Percentiles rank a stretch among this genome's conserved stretches.
These are phyloP conservation scores for Anas flavirostris DNA, from an alignment of 2,797 vertebrate species.

Conservation along the genomic window DNA sequence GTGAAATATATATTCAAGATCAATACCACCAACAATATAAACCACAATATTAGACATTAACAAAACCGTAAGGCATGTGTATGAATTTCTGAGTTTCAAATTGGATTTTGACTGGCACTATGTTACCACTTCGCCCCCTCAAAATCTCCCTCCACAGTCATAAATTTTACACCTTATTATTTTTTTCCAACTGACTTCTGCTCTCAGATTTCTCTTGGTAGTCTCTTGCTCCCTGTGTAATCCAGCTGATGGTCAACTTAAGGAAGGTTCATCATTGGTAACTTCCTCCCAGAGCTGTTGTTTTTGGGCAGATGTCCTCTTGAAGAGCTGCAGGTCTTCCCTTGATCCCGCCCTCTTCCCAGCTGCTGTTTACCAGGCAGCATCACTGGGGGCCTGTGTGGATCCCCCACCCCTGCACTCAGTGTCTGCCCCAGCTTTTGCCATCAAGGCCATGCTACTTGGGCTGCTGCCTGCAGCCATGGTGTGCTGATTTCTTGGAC, in stretches of 20 bases:
- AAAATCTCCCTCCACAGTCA: neutral
- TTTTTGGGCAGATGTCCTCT: neutral
- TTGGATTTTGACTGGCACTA: neutral
- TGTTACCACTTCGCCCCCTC: neutral
- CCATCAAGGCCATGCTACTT: rapidly evolving
- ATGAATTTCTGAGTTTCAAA: neutral
- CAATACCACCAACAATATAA: neutral
- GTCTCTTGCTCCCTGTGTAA: neutral
- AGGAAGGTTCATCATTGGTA: rapidly evolving
- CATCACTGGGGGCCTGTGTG: neutral
- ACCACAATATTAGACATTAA: neutral
- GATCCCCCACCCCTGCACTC: neutral
- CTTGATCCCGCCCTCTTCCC: neutral
- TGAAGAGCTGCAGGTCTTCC: neutral
- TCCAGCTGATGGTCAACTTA: neutral
- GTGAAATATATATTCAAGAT: neutral
- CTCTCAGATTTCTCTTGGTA: neutral
- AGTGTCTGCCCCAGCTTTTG: neutral
- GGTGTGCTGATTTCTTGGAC: rapidly evolving
- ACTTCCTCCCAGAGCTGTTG: neutral
- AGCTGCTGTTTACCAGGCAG: neutral
- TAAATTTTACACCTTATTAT: neutral
- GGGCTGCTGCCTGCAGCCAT: rapidly evolving
- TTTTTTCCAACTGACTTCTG: neutral
- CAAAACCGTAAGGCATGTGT: neutral